These are phyloP conservation scores for Megaustenia siamemsis DNA, from an alignment of 2,888 invertebrate species.

Conservation along the genomic window DNA sequence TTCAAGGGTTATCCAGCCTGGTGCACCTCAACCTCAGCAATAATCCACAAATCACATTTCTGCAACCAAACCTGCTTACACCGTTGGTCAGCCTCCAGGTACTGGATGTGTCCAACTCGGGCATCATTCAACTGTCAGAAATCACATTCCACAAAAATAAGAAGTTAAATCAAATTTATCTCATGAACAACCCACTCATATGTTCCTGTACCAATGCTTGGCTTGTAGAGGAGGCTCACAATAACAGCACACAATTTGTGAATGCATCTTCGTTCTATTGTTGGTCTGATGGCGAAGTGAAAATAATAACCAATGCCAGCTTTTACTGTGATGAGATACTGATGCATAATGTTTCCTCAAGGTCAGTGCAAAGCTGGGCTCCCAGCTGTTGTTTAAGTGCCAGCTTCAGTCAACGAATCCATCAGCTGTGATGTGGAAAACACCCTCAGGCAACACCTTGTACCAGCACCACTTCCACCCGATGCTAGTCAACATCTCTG, in stretches of 20 bases:
- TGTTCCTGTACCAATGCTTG: slow-evolving; percentile 74
- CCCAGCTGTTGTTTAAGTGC: slow-evolving; percentile 88
- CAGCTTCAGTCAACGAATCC: slow-evolving; percentile 84
- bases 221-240: slow-evolving; percentile 60
- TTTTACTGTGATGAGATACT: slow-evolving; percentile 49
- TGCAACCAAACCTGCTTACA: slow-evolving; percentile 65
- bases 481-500: slow-evolving; percentile 62
- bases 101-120: slow-evolving; percentile 81
- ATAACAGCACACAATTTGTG: slow-evolving; percentile 16
- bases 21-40: slow-evolving; percentile 81
- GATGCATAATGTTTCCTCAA: slow-evolving; percentile 42
- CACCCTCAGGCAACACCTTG: slow-evolving; percentile 64
- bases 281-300: neutral
- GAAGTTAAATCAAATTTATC: slow-evolving; percentile 59
- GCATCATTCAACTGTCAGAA: slow-evolving; percentile 61
- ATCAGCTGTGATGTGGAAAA: slow-evolving; percentile 91
- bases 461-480: slow-evolving; percentile 67
- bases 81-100: slow-evolving; percentile 61
- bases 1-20: slow-evolving; percentile 67
- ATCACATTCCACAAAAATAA: slow-evolving; percentile 62
- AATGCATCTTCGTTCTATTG: slow-evolving; percentile 42
- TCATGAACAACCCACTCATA: slow-evolving; percentile 70
- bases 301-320: slow-evolving; percentile 8
- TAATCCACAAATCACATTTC: slow-evolving; percentile 71
- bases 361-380: slow-evolving; percentile 76